phyloP scores from a whole-genome alignment of 2,113 vertebrate species.

The Rhinogobius similis region DNA sequence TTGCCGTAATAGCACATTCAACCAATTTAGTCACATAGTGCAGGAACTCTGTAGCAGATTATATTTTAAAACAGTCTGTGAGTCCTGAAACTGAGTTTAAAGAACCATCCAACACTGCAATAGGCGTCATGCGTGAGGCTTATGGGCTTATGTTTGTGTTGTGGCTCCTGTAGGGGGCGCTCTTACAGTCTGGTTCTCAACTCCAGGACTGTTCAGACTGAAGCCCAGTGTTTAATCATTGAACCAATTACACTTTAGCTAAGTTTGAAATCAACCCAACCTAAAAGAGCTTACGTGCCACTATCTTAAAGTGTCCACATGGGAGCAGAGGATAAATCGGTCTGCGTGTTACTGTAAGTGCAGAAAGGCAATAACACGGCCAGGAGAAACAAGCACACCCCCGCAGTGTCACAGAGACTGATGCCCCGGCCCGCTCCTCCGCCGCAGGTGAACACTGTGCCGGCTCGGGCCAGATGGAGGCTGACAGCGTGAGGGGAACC shows the following conservation, averaged over 20 bases:
- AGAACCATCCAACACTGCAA: no score
- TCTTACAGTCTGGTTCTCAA: background rate
- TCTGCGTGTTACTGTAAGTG: background rate
- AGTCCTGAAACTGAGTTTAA: no score
- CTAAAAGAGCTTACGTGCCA: background rate
- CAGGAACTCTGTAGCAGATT: no score
- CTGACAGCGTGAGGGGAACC: slow-evolving; percentile 36
- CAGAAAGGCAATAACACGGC: background rate
- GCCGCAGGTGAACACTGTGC: slow-evolving; percentile 37
- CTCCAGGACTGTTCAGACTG: no score
- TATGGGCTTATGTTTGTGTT: no score
- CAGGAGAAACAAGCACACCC: slow-evolving; percentile 11
- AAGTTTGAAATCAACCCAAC: background rate
- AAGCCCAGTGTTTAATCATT: background rate
- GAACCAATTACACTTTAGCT: background rate
- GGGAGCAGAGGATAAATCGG: background rate
- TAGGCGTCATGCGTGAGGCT: no score
- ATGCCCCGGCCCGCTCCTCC: slow-evolving; percentile 23
- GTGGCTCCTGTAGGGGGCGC: background rate
- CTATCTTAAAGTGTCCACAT: background rate
- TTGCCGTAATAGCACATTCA: no score
- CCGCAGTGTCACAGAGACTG: slow-evolving; percentile 29
- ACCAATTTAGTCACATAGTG: no score
- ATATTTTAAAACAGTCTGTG: no score
- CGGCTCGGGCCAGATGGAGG: slow-evolving; percentile 23